These are phyloP conservation scores for Apeltes quadracus DNA, from an alignment of 2,113 vertebrate species.

Conservation along the genomic window DNA sequence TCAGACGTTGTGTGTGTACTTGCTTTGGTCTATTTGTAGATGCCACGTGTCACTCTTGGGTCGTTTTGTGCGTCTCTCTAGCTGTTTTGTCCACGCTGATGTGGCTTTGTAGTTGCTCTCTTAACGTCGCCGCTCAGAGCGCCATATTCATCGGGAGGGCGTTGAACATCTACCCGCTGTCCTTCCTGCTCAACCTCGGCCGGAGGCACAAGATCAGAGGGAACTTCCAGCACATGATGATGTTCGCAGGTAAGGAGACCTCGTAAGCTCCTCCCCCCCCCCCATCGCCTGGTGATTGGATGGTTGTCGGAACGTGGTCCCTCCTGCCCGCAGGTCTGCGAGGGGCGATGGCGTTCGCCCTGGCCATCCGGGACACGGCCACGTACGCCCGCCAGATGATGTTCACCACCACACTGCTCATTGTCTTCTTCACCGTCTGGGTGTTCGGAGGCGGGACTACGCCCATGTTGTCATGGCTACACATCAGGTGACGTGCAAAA, in stretches of 20 bases:
- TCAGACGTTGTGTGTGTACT: background rate
- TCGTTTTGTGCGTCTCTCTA: no score
- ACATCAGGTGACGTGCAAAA: conserved; percentile 92
- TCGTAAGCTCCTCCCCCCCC: accelerated
- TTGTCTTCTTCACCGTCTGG: conserved; percentile 99
- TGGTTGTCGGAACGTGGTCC: background rate
- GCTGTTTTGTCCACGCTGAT: no score
- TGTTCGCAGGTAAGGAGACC: conserved; percentile 90
- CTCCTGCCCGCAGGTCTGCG: conserved; percentile 83
- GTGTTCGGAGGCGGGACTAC: conserved; percentile 96
- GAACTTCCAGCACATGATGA: conserved; percentile 99
- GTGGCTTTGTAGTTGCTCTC: conserved; percentile 21
- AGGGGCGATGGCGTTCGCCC: conserved; percentile 96
- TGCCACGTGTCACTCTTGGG: no score
- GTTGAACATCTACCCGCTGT: conserved; percentile 93
- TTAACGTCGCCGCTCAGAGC: conserved; percentile 84
- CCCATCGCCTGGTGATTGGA: background rate
- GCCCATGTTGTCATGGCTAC: conserved; percentile 95
- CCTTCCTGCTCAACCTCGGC: conserved; percentile 94
- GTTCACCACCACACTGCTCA: conserved; percentile 97
- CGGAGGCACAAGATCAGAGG: conserved; percentile 95
- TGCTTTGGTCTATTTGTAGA: no score
- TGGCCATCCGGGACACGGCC: conserved; percentile 95
- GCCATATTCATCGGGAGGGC: conserved; percentile 95
- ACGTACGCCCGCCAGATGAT: conserved; percentile 97